These are phyloP conservation scores for Theropithecus gelada DNA, from an alignment of 2,113 vertebrate genomes.

Conservation along the genomic window DNA sequence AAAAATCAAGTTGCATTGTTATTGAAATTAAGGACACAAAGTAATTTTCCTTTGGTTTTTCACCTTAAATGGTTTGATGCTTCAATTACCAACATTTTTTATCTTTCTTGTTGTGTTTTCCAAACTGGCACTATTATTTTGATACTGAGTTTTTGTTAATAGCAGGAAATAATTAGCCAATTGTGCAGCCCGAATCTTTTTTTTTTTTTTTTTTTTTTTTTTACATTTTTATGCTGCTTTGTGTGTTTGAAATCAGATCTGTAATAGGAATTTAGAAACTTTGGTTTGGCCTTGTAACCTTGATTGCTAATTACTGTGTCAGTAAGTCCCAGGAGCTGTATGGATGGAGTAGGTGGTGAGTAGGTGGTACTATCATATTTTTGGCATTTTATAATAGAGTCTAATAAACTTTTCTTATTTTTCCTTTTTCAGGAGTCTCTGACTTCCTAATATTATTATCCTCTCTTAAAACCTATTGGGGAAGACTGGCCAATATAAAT, in stretches of 20 bases:
- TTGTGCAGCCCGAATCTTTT: neutral
- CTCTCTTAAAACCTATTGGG: neutral
- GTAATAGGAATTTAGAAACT: neutral
- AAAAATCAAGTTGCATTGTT: neutral
- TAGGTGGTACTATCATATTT: neutral
- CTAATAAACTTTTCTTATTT: neutral
- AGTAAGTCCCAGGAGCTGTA: neutral
- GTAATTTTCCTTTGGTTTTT: neutral
- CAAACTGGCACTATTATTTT: neutral
- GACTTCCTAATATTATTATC: neutral
- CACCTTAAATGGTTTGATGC: neutral
- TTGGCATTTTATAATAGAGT: neutral
- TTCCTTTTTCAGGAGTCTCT: neutral
- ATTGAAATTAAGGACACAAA: neutral
- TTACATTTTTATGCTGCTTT: neutral
- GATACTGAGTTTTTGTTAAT: neutral
- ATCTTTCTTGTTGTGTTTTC: neutral
- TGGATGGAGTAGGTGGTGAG: neutral
- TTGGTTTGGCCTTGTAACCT: neutral
- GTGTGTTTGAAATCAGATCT: neutral
- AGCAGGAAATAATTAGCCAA: neutral
- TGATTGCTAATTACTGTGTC: constrained; percentile 19
- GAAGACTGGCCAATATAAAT: neutral
- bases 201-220: neutral
- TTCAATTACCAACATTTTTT: neutral